Evolutionary conservation across 1,140 invertebrate genomes (phyloP).

Genomic region (Zaprionus nigranus): DNA sequence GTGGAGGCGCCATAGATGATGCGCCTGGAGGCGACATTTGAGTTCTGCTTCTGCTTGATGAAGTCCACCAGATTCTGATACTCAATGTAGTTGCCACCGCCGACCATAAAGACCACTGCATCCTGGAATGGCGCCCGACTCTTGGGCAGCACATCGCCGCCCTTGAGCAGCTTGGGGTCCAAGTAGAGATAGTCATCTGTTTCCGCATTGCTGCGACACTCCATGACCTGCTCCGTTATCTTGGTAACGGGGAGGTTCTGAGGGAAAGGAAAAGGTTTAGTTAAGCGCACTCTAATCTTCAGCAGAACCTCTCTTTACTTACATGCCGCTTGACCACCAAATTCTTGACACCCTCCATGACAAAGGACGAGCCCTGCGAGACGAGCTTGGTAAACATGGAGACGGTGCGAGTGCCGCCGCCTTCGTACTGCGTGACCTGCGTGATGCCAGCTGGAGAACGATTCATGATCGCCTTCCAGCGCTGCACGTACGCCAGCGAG

Average conservation of each 20-base stretch:
- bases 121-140: constrained; percentile 91
- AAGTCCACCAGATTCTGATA: constrained; percentile 99
- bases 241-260: constrained; percentile 95
- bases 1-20: constrained; percentile 98
- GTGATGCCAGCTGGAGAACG: constrained; percentile 63
- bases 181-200: constrained; percentile 95
- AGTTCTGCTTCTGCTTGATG: constrained; percentile 92
- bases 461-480: constrained; percentile 89
- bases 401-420: constrained; percentile 98
- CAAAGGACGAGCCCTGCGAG: constrained; percentile 98
- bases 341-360: constrained; percentile 99
- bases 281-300: background rate
- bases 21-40: constrained; percentile 88
- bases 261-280: constrained; percentile 34
- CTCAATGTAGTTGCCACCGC: constrained; percentile 99
- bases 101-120: constrained; percentile 98
- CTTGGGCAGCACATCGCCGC: constrained; percentile 88
- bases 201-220: constrained; percentile 91
- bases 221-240: constrained; percentile 96
- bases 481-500: constrained; percentile 93
- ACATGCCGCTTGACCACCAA: constrained; percentile 98
- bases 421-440: constrained; percentile 91
- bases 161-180: constrained; percentile 95
- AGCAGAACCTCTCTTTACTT: constrained; percentile 81
- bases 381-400: constrained; percentile 99